Conservation (phyloP, 1,140 invertebrate genomes). For the Acromyrmex charruanus region DNA sequence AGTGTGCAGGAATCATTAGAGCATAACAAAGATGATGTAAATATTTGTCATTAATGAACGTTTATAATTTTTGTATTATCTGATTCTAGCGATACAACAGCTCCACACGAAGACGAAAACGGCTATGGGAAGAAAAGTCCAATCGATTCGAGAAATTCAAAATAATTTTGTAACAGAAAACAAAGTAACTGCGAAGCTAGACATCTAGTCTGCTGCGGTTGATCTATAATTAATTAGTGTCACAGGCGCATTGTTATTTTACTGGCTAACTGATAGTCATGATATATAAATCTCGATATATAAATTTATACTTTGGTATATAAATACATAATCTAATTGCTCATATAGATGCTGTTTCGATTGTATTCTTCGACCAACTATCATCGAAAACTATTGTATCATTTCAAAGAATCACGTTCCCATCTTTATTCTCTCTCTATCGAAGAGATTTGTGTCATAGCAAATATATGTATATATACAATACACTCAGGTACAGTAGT, state of each 20-base stretch:
- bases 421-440: constrained; percentile 54
- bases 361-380: constrained; percentile 34
- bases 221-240: constrained; percentile 59
- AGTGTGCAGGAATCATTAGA: not conserved
- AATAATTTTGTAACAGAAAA: constrained; percentile 37
- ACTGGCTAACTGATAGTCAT: constrained; percentile 33
- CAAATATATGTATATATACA: constrained; percentile 74
- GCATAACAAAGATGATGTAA: not conserved
- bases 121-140: not conserved
- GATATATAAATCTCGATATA: constrained; percentile 52
- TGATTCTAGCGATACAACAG: not conserved
- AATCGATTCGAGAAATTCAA: constrained; percentile 39
- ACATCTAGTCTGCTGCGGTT: not conserved
- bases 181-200: constrained; percentile 36
- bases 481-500: constrained; percentile 83
- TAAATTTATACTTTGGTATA: constrained; percentile 82
- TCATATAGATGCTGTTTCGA: constrained; percentile 4
- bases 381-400: constrained; percentile 31
- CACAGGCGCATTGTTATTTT: constrained; percentile 41
- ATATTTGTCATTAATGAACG: not conserved
- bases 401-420: constrained; percentile 2
- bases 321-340: constrained; percentile 75
- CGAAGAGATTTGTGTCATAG: constrained; percentile 63
- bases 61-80: constrained; percentile 8
- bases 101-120: constrained; percentile 50